Evolutionary conservation across 2,113 vertebrate genomes (phyloP).

Genomic region (Panurus biarmicus): DNA sequence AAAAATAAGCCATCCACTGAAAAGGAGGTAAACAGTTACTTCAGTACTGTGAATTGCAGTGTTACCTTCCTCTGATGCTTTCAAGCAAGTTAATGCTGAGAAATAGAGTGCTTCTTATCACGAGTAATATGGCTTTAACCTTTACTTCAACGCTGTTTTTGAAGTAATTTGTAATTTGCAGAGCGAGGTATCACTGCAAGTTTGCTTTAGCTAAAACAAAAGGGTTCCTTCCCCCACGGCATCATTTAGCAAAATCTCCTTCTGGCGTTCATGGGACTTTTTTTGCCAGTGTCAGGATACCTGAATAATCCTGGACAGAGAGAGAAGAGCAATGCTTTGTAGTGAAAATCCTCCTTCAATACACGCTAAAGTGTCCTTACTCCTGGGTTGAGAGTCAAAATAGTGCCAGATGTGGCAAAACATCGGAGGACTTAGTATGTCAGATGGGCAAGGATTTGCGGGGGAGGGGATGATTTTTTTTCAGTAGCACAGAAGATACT

Average conservation of each 20-base stretch:
- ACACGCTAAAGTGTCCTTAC: background rate
- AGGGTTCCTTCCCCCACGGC: accelerated
- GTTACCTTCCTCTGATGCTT: background rate
- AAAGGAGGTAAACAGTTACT: background rate
- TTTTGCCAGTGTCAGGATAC: background rate
- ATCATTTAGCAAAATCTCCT: background rate
- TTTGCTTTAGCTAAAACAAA: background rate
- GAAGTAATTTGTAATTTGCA: background rate
- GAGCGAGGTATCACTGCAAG: background rate
- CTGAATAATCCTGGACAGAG: background rate
- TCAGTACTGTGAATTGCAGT: background rate
- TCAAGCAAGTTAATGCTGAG: background rate
- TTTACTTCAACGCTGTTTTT: background rate
- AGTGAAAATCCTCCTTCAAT: background rate
- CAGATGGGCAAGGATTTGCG: background rate
- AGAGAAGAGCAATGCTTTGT: background rate
- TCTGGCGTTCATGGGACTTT: background rate
- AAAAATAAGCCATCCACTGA: background rate
- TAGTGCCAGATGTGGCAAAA: background rate
- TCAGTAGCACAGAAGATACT: background rate
- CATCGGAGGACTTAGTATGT: accelerated
- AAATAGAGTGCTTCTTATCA: background rate
- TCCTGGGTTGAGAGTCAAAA: background rate
- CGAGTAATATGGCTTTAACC: background rate
- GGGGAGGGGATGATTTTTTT: background rate